Evolutionary conservation across 1,140 invertebrate species (phyloP).

Genomic region (Trichogramma pretiosum): DNA sequence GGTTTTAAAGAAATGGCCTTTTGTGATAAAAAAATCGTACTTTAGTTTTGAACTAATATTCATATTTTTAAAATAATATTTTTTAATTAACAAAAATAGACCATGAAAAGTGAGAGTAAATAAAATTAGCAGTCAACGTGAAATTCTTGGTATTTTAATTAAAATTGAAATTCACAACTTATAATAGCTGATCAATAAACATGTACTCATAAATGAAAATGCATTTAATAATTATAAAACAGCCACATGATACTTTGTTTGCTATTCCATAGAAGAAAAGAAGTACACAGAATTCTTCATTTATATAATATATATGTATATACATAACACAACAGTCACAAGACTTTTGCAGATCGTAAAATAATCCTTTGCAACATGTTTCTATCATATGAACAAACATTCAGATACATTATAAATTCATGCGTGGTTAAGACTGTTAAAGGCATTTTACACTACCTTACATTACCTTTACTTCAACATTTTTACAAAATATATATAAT

Average conservation of each 20-base stretch:
- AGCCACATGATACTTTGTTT: constrained; percentile 6
- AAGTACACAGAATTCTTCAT: constrained; percentile 26
- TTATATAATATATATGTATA: constrained; percentile 25
- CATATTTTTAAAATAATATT: no score
- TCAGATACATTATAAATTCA: no score
- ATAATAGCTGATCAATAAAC: constrained; percentile 11
- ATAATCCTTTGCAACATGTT: no score
- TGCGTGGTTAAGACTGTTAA: constrained; percentile 2
- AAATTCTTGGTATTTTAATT: constrained; percentile 17
- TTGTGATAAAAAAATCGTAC: no score
- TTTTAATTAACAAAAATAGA: no score
- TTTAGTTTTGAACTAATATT: no score
- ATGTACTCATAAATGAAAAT: constrained; percentile 10
- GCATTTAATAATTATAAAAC: constrained; percentile 16
- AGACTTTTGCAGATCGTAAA: constrained; percentile 9
- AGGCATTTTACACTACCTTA: constrained; percentile 4
- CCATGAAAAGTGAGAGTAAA: no score
- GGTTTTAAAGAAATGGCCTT: no score
- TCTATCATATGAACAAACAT: no score
- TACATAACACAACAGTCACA: constrained; percentile 29
- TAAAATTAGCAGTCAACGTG: constrained; percentile 5
- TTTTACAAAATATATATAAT: no score
- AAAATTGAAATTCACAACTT: constrained; percentile 11
- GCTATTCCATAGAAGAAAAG: constrained; percentile 25
- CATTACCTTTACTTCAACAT: constrained; percentile 6